phyloP scores from a whole-genome alignment of 2,797 vertebrate genomes.

The Neoniphon sammara region DNA sequence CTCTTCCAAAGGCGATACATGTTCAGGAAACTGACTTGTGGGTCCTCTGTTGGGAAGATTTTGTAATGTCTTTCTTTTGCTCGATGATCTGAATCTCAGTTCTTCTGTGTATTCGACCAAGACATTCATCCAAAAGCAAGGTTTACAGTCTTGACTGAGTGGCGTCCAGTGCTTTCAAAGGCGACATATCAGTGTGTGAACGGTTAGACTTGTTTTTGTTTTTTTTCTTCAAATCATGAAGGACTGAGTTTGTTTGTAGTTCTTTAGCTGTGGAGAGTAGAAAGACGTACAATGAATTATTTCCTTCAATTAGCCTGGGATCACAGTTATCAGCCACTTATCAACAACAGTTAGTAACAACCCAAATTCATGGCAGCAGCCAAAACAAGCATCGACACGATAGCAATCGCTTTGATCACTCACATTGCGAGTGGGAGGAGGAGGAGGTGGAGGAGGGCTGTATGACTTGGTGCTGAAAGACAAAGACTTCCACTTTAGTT shows the following conservation, averaged over 20 bases:
- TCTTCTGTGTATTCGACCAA: not conserved
- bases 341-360: conserved; percentile 37
- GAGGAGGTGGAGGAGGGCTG: conserved; percentile 65
- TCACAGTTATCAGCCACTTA: conserved; percentile 40
- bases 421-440: conserved; percentile 74
- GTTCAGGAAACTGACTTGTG: not conserved
- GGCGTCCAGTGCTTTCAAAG: conserved; percentile 5
- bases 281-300: conserved; percentile 42
- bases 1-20: conserved; percentile 1
- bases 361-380: conserved; percentile 23
- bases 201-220: conserved; percentile 17
- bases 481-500: conserved; percentile 41
- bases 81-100: not conserved
- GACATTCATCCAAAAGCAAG: not conserved
- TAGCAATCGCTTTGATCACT: conserved; percentile 68
- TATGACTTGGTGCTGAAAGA: conserved; percentile 71
- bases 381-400: conserved; percentile 39
- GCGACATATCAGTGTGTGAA: not conserved
- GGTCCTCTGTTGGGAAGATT: not conserved
- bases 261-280: conserved; percentile 73
- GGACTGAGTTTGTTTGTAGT: conserved; percentile 82
- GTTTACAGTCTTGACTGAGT: not conserved
- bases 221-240: conserved; percentile 80
- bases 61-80: conserved; percentile 2
- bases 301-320: conserved; percentile 48